Base-by-base conservation (phyloP, 2,113 vertebrate genomes). In the Genyomyrus donnyi region DNA sequence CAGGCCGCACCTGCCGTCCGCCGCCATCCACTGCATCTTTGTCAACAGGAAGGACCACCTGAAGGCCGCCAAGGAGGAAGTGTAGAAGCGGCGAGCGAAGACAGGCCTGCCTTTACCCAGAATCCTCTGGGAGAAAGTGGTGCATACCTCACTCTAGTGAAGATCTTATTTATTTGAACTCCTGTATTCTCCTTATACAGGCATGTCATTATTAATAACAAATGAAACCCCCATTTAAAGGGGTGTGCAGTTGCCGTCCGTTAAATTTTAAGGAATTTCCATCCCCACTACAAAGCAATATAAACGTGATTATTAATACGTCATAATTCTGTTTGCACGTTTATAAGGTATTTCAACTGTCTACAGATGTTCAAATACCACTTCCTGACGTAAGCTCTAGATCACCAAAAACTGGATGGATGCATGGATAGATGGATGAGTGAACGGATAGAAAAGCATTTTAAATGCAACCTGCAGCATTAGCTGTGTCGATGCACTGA, bases 21-120 rank as follows among this genome's bases (percentile, higher is more conserved):
- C 96, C 0, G 93, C 88, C 0, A 90, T 93, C 58, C 92, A 91
- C 83, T 99, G 98, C 52, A 45, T 98, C 58, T 99, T 97, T 90
- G 95, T 98, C 93, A 98, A 99, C 94, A 95, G 97, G 39, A 96
- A 96, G 90, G 95, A 96, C 46, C 98, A 99, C 91, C 95, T 99
- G 39, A 92, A 91, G 8, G 90, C 91, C 50, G 88, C 94, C 56
- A 70, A 91, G 74, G 93, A 92, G 24, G 93, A 88, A 13, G 74
- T 77, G 48, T 95, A 93, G 91, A 91, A 17, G 89, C 27, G 31
- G 35, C n/a, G 39, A 45, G 19, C 53, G 4, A 50, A 21, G 74
- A 56, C 39, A 11, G 13, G 11, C 17, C 24, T 35, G 8, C 39
- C 6, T 58, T 15, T 85, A 84, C 74, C 49, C 45, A 88, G 46